Evolutionary conservation across 2,888 invertebrate genomes (phyloP).

Genomic region (Halictus ligatus): DNA sequence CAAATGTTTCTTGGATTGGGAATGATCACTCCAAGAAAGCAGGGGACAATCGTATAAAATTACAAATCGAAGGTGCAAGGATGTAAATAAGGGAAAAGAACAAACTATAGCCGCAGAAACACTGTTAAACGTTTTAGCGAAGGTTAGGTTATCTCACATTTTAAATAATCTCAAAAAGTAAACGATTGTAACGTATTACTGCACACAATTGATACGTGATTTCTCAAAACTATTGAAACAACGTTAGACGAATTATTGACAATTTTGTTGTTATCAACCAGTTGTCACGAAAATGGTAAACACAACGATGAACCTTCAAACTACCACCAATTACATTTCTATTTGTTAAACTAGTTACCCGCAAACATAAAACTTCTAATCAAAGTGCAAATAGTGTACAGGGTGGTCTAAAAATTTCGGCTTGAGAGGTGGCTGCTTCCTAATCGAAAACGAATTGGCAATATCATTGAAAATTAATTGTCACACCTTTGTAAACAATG

Average conservation of each 20-base stretch:
- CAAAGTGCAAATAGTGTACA: conserved; percentile 6
- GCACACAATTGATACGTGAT: neutral
- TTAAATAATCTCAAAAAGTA: neutral
- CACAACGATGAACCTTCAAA: no score
- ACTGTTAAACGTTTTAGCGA: neutral
- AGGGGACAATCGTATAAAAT: conserved; percentile 8
- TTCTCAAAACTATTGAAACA: neutral
- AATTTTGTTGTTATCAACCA: neutral
- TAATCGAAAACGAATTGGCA: neutral
- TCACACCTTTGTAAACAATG: neutral
- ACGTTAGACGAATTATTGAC: neutral
- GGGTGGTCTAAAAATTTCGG: neutral
- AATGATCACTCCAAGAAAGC: neutral
- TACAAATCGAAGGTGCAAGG: neutral
- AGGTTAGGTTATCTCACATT: neutral
- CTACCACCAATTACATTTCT: neutral
- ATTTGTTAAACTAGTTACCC: neutral
- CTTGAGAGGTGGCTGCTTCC: neutral
- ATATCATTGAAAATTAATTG: neutral
- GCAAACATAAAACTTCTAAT: conserved; percentile 1
- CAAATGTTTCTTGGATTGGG: neutral
- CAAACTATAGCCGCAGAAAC: neutral
- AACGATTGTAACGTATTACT: neutral
- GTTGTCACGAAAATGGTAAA: neutral
- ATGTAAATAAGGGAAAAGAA: neutral